Base-by-base conservation (phyloP, 2,888 invertebrate species). In the Pristionchus maxplancki region DNA sequence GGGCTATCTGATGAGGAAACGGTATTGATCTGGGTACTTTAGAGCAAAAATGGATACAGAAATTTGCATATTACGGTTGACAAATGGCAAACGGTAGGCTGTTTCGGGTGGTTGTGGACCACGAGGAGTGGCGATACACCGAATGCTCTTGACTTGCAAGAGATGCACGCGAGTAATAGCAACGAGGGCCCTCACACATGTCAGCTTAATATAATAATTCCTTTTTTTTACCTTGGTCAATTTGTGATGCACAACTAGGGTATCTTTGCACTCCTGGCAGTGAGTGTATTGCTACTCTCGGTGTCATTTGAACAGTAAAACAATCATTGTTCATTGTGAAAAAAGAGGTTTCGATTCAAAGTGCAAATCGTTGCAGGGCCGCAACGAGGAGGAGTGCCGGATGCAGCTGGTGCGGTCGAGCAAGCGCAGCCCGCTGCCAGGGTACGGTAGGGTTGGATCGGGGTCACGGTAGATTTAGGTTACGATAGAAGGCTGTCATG, bases 341-440 rank as follows among this genome's bases (percentile, higher is more conserved):
- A n/a, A n/a, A n/a, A n/a, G n/a, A 58, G 11, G 11, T 44, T 44
- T 9, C 44, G 44, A 44, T 44, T 44, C 11, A 44, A 44, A 44
- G 6, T 9, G 11, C 11, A 20, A 87, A 87, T 34, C 85, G 78
- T 62, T 89, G 81, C 87, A 88, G 62, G 89, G 89, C 5, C 44
- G 89, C 4, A 82, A 44, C 28, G 89, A 88, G 24, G 89, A 89
- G 34, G 89, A 89, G 74, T 89, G 89, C 37, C 53, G 89, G 15
- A 20, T 71, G 44, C 88, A 88, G 50, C 82, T 71, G 40, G 89
- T 34, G 71, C 62, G 48, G 24, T 64, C 64, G 37, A 67, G 31
- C 71, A 85, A 64, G 85, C 40, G 64, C 64, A 28, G 44, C 4
- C 85, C 62, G 37, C 64, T 17, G 64, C 85, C 62, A 3, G n/a